phyloP scores from a whole-genome alignment of 2,113 vertebrate genomes.

The Circaetus gallicus region DNA sequence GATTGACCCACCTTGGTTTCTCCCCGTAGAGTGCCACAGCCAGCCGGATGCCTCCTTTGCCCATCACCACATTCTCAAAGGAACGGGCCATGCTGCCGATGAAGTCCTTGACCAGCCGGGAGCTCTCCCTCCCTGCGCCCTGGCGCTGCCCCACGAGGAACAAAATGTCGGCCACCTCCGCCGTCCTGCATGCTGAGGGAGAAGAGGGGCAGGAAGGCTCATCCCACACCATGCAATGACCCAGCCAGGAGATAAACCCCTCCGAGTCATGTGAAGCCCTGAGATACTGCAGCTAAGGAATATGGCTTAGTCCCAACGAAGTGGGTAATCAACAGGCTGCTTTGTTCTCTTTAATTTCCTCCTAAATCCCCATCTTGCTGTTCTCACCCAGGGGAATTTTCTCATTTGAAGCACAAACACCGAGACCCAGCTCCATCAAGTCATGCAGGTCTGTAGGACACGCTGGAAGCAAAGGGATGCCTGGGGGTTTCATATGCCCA shows the following conservation, averaged over 20 bases:
- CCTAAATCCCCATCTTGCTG: too few relatives aligned
- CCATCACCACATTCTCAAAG: slow-evolving; percentile 66
- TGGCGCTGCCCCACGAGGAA: slow-evolving; percentile 84
- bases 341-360: background rate
- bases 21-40: slow-evolving; percentile 81
- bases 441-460: background rate
- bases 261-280: accelerated
- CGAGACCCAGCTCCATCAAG: background rate
- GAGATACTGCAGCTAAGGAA: background rate
- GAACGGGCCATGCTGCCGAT: slow-evolving; percentile 68
- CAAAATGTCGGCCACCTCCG: slow-evolving; percentile 77
- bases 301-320: background rate
- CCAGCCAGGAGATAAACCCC: background rate
- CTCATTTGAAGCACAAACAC: background rate
- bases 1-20: slow-evolving; percentile 72
- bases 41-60: slow-evolving; percentile 78
- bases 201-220: background rate
- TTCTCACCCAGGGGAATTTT: background rate
- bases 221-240: background rate
- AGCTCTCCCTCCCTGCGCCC: slow-evolving; percentile 66
- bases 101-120: slow-evolving; percentile 76
- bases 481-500: background rate
- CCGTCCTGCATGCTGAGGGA: slow-evolving; percentile 79
- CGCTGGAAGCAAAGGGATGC: background rate
- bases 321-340: background rate